phyloP scores from a whole-genome alignment of 2,888 invertebrate genomes.

The Scaptomyza parva region DNA sequence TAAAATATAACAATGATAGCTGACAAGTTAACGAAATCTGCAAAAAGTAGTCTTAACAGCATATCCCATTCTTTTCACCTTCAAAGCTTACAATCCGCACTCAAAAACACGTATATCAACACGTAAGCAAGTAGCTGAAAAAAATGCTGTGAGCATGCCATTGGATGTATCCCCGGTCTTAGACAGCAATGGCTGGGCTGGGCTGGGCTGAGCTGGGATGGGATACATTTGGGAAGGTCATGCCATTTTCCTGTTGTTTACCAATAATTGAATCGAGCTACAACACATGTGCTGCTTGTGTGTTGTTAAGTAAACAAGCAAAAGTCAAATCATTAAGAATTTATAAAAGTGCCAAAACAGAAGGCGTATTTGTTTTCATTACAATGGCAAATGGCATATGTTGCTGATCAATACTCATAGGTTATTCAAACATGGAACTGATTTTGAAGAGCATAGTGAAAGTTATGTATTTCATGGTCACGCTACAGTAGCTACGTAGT shows the following conservation, averaged over 20 bases:
- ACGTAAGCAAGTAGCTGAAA: background rate
- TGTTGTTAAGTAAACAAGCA: background rate
- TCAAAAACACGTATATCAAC: conserved; percentile 11
- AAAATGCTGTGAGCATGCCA: conserved; percentile 1
- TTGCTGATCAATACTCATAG: too few relatives aligned
- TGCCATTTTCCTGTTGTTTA: conserved; percentile 17
- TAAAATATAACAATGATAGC: conserved; percentile 27
- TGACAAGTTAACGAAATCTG: conserved; percentile 13
- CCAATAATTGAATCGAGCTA: conserved; percentile 4
- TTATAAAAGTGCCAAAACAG: background rate
- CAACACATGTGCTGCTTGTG: background rate
- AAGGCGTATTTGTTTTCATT: background rate
- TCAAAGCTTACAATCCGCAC: conserved; percentile 1
- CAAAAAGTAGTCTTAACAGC: background rate
- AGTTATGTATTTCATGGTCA: too few relatives aligned
- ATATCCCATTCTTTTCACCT: background rate
- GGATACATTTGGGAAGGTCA: background rate
- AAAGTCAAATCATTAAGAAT: background rate
- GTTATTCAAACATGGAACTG: too few relatives aligned
- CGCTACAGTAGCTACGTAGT: background rate
- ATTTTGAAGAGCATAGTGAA: too few relatives aligned
- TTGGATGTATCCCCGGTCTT: background rate
- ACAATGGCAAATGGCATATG: too few relatives aligned
- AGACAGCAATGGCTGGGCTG: conserved; percentile 2
- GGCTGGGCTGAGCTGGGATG: too few relatives aligned